Conservation (phyloP, 1,140 invertebrate species). For the Belonocnema kinseyi region DNA sequence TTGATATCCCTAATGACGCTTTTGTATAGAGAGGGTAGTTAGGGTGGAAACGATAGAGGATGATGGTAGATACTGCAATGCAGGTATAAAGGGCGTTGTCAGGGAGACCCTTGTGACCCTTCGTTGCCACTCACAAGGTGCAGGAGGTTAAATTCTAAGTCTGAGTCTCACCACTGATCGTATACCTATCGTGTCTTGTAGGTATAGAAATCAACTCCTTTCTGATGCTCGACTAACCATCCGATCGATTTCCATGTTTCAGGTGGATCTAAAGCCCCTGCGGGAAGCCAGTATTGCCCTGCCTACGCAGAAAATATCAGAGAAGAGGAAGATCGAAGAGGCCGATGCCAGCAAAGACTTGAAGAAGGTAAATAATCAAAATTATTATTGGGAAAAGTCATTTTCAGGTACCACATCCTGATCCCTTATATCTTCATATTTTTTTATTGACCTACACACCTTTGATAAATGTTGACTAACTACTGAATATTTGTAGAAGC, state of each 20-base stretch:
- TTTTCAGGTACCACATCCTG: no score
- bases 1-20: neutral
- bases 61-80: constrained; percentile 62
- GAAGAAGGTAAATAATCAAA: constrained; percentile 71
- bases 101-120: constrained; percentile 71
- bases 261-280: constrained; percentile 74
- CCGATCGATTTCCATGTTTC: constrained; percentile 57
- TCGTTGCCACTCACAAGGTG: constrained; percentile 59
- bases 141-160: constrained; percentile 53
- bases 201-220: constrained; percentile 45
- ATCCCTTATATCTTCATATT: no score
- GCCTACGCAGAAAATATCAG: constrained; percentile 69
- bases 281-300: constrained; percentile 69
- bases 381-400: neutral
- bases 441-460: no score
- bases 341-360: constrained; percentile 74
- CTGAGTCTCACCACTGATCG: constrained; percentile 56
- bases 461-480: no score
- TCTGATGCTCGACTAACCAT: constrained; percentile 38
- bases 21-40: neutral
- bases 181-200: constrained; percentile 47
- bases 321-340: constrained; percentile 74
- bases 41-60: constrained; percentile 50
- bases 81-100: constrained; percentile 73
- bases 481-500: no score